Base-by-base conservation (phyloP, 1,140 invertebrate genomes). In the Panagrolaimus sp. region DNA sequence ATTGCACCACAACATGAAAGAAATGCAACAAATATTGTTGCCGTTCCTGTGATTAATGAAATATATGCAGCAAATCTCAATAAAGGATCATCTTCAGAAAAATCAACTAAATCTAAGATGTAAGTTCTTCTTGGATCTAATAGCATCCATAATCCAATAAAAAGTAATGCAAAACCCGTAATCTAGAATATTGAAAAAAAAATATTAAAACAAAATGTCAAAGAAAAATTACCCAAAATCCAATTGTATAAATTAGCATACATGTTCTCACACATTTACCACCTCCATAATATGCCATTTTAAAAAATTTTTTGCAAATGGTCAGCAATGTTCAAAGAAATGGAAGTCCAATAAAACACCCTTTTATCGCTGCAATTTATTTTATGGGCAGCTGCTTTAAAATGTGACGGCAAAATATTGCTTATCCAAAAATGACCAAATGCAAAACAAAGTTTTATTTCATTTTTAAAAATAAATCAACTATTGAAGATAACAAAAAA, bases 71-170 rank as follows among this genome's bases (percentile, higher is more conserved):
- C 69, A 64, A 77, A 79, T 63, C 48, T 47, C 9, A 77, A 47
- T 11, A 76, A 43, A 8, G 75, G 75, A 31, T 74, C 65, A 66
- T 78, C 70, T 72, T 79, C 75, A 13, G 75, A 77, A 65, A 77
- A 77, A 38, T 77, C 69, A n/a, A 77, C 74, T 16, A 77, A 64
- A 43, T 76, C 70, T 5, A 77, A 69, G 4, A 74, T 25, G 57
- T 78, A 77, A 62, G 42, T 61, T 47, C 51, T 51, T 16, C 66
- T 63, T 23, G 75, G 75, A 69, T 77, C 75, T 11, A 78, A 20
- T 13, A 78, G 31, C 31, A 77, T 47, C 75, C 75, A 77, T n/a
- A 77, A 45, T 9, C 57, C 64, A 45, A 76, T 57, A 27, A 57
- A 57, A 25, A 57, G 3, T 57, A 57, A 57, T 27, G 51, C 51